A percentile compares a stretch with the other conserved stretches of the same genome.
Conservation (phyloP, 2,113 vertebrate genomes). For the Emydocephalus ijimae region DNA sequence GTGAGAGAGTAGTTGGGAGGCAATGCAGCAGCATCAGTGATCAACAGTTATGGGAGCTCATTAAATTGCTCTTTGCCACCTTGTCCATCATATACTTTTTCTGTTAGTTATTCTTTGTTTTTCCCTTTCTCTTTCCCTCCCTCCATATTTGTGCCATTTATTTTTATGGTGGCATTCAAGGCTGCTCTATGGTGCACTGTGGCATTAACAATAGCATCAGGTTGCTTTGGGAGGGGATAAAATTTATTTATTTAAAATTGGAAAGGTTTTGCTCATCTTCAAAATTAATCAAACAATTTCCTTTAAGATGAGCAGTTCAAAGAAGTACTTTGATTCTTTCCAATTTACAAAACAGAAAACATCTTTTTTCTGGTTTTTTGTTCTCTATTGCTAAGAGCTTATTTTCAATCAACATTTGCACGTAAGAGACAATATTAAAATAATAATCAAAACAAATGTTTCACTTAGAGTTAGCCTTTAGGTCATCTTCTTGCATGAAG, state of each 20-base stretch:
- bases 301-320: not conserved
- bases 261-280: not conserved
- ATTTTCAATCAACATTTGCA: not conserved
- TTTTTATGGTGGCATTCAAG: not conserved
- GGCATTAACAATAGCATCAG: not conserved
- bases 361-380: not conserved
- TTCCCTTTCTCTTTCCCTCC: not conserved
- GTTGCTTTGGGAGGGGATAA: not conserved
- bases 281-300: conserved; percentile 4
- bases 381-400: not conserved
- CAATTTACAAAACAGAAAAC: conserved; percentile 3
- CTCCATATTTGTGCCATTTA: not conserved
- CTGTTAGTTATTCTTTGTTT: not conserved
- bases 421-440: not conserved
- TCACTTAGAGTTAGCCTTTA: not conserved
- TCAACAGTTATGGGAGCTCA: not conserved
- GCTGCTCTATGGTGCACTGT: not conserved
- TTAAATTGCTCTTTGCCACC: not conserved
- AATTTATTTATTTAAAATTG: not conserved
- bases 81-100: not conserved
- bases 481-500: not conserved
- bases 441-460: not conserved
- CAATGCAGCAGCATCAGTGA: not conserved
- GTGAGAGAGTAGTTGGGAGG: not conserved
- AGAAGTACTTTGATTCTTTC: conserved; percentile 7